Percentiles rank a stretch among this genome's conserved stretches.
These are phyloP conservation scores for Listronotus oregonensis DNA, from an alignment of 1,140 invertebrate species.

Conservation along the genomic window DNA sequence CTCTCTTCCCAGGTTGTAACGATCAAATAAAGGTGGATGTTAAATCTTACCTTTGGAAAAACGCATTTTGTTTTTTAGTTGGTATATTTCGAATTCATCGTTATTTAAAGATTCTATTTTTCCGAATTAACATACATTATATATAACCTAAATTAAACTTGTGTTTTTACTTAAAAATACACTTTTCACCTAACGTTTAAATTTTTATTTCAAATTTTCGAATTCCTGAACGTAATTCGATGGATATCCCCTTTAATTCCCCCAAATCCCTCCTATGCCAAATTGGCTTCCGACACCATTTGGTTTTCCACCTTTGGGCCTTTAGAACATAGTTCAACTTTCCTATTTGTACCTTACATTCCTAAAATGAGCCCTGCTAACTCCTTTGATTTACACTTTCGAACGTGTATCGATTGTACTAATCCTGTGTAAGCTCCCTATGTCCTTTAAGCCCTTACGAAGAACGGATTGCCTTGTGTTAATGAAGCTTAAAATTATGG, in stretches of 20 bases:
- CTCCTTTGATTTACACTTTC: conserved; percentile 45
- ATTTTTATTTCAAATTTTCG: too few relatives aligned
- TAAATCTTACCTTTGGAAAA: too few relatives aligned
- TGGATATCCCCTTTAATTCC: conserved; percentile 4
- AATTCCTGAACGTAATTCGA: too few relatives aligned
- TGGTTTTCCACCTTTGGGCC: conserved; percentile 20
- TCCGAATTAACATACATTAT: too few relatives aligned
- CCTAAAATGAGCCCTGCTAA: conserved; percentile 38
- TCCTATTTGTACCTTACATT: conserved; percentile 31
- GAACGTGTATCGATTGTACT: conserved; percentile 41
- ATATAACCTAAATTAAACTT: too few relatives aligned
- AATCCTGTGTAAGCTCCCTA: conserved; percentile 40
- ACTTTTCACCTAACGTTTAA: too few relatives aligned
- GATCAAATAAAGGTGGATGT: too few relatives aligned
- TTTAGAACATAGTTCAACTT: conserved; percentile 29
- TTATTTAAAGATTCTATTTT: too few relatives aligned
- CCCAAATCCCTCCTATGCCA: conserved; percentile 19
- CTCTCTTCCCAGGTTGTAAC: too few relatives aligned
- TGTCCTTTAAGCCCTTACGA: conserved; percentile 24
- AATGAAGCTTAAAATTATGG: conserved; percentile 32
- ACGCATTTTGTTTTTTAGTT: too few relatives aligned
- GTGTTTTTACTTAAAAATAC: too few relatives aligned
- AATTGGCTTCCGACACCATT: conserved; percentile 9
- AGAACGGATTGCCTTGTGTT: conserved; percentile 26
- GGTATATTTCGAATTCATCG: too few relatives aligned